Base-by-base conservation (phyloP, 2,888 invertebrate species). In the Chrysotoxum bicinctum region DNA sequence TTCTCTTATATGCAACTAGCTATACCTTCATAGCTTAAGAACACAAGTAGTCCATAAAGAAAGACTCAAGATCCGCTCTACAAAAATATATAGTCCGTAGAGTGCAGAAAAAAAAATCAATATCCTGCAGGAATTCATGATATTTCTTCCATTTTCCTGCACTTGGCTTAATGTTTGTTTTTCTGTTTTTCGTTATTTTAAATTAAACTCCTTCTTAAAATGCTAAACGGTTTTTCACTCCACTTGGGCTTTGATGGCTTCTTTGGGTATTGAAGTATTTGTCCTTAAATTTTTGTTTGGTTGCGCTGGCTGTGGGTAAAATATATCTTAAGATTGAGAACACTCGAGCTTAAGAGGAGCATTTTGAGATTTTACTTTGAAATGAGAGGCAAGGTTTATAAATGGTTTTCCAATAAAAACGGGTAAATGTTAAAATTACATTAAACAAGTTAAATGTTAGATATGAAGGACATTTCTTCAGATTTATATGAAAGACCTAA, bases 61-160 rank as follows among this genome's bases (percentile, higher is more conserved):
- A 35, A 12, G 21, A 68, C 21, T 14, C n/a, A 23, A 50, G 54
- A 54, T 3, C 9, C 1, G 12, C 52, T 58, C 48, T 45, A 30
- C 19, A 26, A 66, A 32, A 72, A 52, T 30, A 45, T 14, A 48
- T 48, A 52, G 35, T 54, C n/a, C n/a, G n/a, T n/a, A n/a, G n/a
- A 16, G 21, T 52, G 19, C 58, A 30, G 19, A n/a, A 52, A 72
- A 72, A 70, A 56, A 64, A 85, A 85, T 85, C 81, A 76, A 85
- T 85, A 85, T 85, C 80, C 84, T 66, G 75, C 80, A 76, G 80
- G 68, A 80, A 54, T 68, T 72, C 60, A 40, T 60, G 72, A 75
- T 70, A 75, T 83, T 75, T 75, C 45, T 70, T 50, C 64, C 26
- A 64, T 77, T 82, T 77, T 60, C 60, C 26, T 70, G 8, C 21